These are phyloP conservation scores for Hoplostethus atlanticus DNA, from an alignment of 2,797 vertebrate genomes.

Conservation along the genomic window DNA sequence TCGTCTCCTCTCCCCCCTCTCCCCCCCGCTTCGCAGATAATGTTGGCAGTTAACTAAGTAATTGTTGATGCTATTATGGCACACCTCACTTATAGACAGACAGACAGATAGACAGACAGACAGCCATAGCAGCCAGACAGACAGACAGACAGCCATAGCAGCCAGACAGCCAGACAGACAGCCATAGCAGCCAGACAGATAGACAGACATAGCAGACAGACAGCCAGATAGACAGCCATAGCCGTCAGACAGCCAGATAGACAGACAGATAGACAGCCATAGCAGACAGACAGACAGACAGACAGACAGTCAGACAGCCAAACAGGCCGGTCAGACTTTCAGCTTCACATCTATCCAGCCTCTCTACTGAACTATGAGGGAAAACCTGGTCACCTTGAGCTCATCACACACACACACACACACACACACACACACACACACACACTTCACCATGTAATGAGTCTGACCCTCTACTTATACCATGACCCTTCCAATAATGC, in stretches of 20 bases:
- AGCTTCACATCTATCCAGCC: constrained; percentile 3
- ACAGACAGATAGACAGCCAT: neutral
- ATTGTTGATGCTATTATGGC: constrained; percentile 62
- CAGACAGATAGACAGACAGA: no score
- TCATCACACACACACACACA: constrained; percentile 22
- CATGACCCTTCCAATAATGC: constrained; percentile 26
- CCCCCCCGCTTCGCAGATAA: constrained; percentile 35
- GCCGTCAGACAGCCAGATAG: neutral
- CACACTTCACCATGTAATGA: neutral
- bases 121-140: no score
- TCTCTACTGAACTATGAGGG: constrained; percentile 25
- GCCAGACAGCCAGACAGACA: constrained; percentile 4
- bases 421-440: neutral
- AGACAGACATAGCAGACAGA: no score
- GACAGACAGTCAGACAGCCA: neutral
- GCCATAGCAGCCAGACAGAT: no score
- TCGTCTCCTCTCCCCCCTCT: neutral
- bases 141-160: no score
- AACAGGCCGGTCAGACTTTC: constrained; percentile 13
- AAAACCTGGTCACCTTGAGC: constrained; percentile 31
- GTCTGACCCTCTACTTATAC: constrained; percentile 19
- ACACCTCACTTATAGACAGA: constrained; percentile 29
- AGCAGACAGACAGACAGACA: no score
- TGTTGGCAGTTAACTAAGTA: constrained; percentile 48
- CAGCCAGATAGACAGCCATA: no score